Evolutionary conservation across 2,797 vertebrate species (phyloP).

Genomic region (Paedocypris micromegethes): DNA sequence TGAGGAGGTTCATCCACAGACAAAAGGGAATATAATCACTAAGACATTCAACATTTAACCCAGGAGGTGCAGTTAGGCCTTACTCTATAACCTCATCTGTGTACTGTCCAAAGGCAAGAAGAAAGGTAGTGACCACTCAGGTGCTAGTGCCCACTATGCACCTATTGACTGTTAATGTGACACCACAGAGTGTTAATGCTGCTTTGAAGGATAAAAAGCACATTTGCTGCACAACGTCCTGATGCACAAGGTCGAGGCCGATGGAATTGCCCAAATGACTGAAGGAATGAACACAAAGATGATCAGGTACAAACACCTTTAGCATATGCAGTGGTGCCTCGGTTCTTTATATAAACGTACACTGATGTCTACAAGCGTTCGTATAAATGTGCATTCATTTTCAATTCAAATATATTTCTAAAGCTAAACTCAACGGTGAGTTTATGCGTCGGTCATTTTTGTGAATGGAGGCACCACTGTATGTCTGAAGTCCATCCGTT

Average conservation of each 20-base stretch:
- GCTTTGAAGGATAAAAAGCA: slow-evolving; percentile 43
- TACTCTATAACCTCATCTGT: slow-evolving; percentile 6
- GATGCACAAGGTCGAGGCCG: slow-evolving; percentile 6
- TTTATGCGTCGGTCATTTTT: too few species aligned
- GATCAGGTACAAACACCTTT: too few species aligned
- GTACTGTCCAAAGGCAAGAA: slow-evolving; percentile 10
- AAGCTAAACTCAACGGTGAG: too few species aligned
- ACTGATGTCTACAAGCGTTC: too few species aligned
- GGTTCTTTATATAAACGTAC: too few species aligned
- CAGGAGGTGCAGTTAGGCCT: slow-evolving; percentile 15
- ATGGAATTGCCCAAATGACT: too few species aligned
- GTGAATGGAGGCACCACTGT: too few species aligned
- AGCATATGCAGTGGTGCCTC: too few species aligned
- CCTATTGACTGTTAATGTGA: slow-evolving; percentile 5
- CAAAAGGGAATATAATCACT: slow-evolving; percentile 32
- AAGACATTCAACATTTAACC: slow-evolving; percentile 17
- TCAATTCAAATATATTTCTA: too few species aligned
- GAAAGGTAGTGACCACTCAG: slow-evolving; percentile 25
- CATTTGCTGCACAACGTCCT: slow-evolving; percentile 26
- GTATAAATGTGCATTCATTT: too few species aligned
- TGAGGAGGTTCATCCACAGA: background rate
- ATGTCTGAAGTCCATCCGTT: too few species aligned
- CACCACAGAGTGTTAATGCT: slow-evolving; percentile 38
- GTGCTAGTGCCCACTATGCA: slow-evolving; percentile 31
- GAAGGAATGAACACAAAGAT: too few species aligned